phyloP scores from a whole-genome alignment of 2,888 invertebrate genomes.

The Aporophyla nigra region DNA sequence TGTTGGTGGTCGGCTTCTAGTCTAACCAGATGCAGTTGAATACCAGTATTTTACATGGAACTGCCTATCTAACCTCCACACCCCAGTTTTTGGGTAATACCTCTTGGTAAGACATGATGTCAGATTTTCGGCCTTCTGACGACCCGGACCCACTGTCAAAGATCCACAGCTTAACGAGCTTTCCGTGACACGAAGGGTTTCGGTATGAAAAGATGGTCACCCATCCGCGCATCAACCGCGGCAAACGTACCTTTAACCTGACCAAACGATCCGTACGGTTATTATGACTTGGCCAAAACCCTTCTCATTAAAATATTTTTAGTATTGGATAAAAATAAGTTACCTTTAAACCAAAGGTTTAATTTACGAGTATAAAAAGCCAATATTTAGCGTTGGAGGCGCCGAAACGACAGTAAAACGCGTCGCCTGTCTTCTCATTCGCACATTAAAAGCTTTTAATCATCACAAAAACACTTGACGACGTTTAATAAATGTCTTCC shows the following conservation, averaged over 20 bases:
- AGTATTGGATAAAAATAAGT: neutral
- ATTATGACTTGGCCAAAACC: too few species aligned
- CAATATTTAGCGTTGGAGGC: conserved; percentile 49
- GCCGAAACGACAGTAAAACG: conserved; percentile 62
- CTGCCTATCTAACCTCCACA: too few species aligned
- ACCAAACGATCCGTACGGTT: too few species aligned
- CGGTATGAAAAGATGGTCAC: too few species aligned
- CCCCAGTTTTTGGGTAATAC: too few species aligned
- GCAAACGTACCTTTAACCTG: too few species aligned
- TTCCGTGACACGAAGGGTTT: too few species aligned
- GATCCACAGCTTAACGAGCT: neutral
- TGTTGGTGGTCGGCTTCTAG: neutral
- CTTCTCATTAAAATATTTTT: too few species aligned
- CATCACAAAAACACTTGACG: conserved; percentile 72
- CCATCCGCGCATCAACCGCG: too few species aligned
- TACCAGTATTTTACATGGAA: neutral
- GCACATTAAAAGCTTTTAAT: conserved; percentile 65
- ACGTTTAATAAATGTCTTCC: conserved; percentile 81
- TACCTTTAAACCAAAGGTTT: conserved; percentile 43
- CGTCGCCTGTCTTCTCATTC: conserved; percentile 56
- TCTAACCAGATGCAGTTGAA: neutral
- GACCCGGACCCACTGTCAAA: neutral
- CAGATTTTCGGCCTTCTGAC: neutral
- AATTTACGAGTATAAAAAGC: conserved; percentile 64
- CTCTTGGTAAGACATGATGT: neutral